Evolutionary conservation across 2,888 invertebrate species (phyloP), one percentile per base, ranked within the genome.

Genomic region (Luffia ferchaultella): DNA sequence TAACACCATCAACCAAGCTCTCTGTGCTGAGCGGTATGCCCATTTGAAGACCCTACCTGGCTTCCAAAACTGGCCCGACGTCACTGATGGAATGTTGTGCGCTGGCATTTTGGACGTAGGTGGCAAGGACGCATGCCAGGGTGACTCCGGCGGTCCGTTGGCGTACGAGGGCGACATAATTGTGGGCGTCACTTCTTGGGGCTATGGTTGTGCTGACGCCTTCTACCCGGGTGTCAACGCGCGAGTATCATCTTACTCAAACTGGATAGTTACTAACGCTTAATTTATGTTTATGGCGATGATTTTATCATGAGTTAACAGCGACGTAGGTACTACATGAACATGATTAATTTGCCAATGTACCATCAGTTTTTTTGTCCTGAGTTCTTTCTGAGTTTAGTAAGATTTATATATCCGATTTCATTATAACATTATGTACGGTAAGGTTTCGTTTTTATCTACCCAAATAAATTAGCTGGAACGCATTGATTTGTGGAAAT

Each of bases 141-240:
- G 69, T 56, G 65, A 71, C 68, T 63, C 73, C 61, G 65, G 70
- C 58, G 62, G 77, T 57, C 65, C 70, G 60, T 55, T 70, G 61
- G 61, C 67, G 58, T 63, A 68, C 59, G 62, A 62, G 53, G 64
- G 65, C 46, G 15, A 53, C 2, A 63, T 64, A 50, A 64, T 75
- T 50, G 65, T 79, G 53, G 79, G 78, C 20, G 62, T 79, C 50
- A 73, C 75, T 40, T 75, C 78, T 51, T 76, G 72, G 65, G 76
- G 79, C 52, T 67, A 66, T 52, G 67, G 70, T 17, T 80, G 79
- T 55, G 79, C 74, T 18, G 64, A 67, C 52, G 62, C 63, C 18
- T 60, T 62, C 53, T 76, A 69, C 58, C 83, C 83, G 1, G 78
- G 77, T 42, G 69, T 83, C 50, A 79, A 73, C 55, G 66, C 74